Conservation (phyloP, 2,113 vertebrate genomes). For the Sturnira hondurensis region DNA sequence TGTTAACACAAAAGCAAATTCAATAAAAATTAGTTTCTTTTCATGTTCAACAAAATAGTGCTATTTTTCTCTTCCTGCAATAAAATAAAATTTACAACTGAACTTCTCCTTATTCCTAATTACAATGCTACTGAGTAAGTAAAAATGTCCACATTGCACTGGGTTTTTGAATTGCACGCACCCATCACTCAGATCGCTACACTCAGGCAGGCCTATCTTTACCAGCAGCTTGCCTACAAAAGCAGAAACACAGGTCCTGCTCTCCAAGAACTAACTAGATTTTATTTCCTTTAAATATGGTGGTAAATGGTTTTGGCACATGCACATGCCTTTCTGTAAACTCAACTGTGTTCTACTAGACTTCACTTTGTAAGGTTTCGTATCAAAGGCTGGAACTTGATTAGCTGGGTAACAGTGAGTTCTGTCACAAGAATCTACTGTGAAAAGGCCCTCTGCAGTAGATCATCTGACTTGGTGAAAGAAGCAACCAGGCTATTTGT, state of each 20-base stretch:
- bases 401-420: not conserved
- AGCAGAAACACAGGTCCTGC: not conserved
- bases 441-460: not conserved
- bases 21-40: constrained; percentile 9
- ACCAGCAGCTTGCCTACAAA: not conserved
- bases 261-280: not conserved
- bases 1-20: not conserved
- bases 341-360: no score
- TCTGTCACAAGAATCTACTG: not conserved
- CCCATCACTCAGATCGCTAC: not conserved
- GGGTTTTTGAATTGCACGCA: not conserved
- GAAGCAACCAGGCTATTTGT: not conserved
- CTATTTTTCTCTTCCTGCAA: not conserved
- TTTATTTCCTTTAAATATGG: not conserved
- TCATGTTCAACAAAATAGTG: not conserved
- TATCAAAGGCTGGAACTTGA: not conserved
- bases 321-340: not conserved
- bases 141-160: not conserved
- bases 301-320: not conserved
- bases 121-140: not conserved
- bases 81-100: constrained; percentile 17
- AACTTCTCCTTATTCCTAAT: constrained; percentile 1
- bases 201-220: not conserved
- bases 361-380: not conserved
- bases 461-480: not conserved